Evolutionary conservation across 1,140 invertebrate species (phyloP).

Genomic region (Papilio xuthus): DNA sequence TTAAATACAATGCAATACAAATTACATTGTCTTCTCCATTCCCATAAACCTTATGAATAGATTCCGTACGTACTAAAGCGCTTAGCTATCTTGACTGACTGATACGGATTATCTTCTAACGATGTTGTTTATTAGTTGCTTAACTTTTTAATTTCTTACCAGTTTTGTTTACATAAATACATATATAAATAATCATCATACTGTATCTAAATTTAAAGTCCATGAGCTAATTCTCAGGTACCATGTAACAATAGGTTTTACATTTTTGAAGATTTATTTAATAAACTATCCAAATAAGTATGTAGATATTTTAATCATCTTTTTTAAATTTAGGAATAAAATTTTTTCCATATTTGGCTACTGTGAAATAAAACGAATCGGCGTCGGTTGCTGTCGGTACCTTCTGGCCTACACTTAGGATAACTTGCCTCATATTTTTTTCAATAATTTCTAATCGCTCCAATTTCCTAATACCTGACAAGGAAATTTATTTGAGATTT

Average conservation of each 20-base stretch:
- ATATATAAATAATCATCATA: background rate
- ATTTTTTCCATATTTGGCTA: background rate
- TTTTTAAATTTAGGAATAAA: background rate
- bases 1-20: conserved; percentile 43
- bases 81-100: background rate
- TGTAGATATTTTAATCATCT: background rate
- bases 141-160: background rate
- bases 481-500: background rate
- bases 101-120: background rate
- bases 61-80: conserved; percentile 1
- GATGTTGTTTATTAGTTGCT: background rate
- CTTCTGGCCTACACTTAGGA: background rate
- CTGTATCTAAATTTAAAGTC: background rate
- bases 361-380: background rate
- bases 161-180: background rate
- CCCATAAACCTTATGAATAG: conserved; percentile 34
- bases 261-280: background rate
- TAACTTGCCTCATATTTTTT: too few species aligned
- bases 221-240: background rate
- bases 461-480: background rate
- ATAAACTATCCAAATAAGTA: background rate
- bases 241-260: background rate
- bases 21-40: conserved; percentile 29
- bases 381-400: background rate
- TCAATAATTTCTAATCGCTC: background rate